phyloP scores from a whole-genome alignment of 1,140 invertebrate species.

The Diabrotica undecimpunctata region DNA sequence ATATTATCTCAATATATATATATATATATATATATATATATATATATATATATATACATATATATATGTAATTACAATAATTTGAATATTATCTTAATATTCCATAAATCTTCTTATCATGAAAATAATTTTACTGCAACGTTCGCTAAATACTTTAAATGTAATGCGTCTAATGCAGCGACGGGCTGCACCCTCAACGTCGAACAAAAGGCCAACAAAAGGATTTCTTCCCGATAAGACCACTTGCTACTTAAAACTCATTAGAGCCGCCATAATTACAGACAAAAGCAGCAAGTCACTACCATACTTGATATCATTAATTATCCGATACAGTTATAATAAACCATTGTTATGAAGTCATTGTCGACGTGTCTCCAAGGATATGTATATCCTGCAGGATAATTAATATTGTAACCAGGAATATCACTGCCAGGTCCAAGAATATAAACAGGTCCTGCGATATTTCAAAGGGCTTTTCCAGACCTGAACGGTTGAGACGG shows the following conservation, averaged over 20 bases:
- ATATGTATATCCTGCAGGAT: constrained; percentile 41
- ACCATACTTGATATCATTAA: constrained; percentile 44
- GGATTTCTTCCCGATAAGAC: constrained; percentile 18
- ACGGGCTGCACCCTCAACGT: background rate
- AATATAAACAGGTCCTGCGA: constrained; percentile 18
- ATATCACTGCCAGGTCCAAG: constrained; percentile 30
- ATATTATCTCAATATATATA: too few species aligned
- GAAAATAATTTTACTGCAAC: too few species aligned
- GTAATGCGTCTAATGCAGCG: background rate
- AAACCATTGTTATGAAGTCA: constrained; percentile 44
- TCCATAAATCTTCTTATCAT: too few species aligned
- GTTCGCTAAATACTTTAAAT: too few species aligned
- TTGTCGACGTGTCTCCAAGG: constrained; percentile 44
- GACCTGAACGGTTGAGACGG: background rate
- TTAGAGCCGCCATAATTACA: constrained; percentile 42
- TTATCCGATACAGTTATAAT: constrained; percentile 45
- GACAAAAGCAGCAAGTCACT: constrained; percentile 42
- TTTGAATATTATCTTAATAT: too few species aligned
- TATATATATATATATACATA: too few species aligned
- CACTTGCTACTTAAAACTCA: constrained; percentile 40
- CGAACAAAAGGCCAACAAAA: constrained; percentile 3
- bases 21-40: too few species aligned
- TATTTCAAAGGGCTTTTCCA: constrained; percentile 13
- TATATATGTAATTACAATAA: too few species aligned
- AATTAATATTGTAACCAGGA: constrained; percentile 40